Conservation (phyloP, 2,113 vertebrate genomes). For the Mohoua ochrocephala region DNA sequence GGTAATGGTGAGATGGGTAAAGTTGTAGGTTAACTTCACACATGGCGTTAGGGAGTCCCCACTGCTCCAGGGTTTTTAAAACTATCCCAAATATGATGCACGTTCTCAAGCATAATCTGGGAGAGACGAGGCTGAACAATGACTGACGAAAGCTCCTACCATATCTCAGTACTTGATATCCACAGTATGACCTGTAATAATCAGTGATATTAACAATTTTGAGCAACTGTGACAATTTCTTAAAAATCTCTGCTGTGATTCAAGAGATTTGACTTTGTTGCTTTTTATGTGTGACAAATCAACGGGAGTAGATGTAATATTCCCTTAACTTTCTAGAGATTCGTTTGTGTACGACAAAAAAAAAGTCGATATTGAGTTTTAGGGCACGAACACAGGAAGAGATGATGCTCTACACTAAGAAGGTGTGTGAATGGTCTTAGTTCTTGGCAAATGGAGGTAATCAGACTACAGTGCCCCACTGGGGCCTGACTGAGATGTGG, state of each 20-base stretch:
- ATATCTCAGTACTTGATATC: not conserved
- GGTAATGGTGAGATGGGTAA: not conserved
- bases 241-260: not conserved
- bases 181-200: not conserved
- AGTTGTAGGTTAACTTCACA: not conserved
- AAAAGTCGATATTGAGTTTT: not conserved
- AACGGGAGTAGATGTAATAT: not conserved
- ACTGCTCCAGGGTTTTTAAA: not conserved
- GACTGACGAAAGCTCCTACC: not conserved
- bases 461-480: not conserved
- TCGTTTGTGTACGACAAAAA: not conserved
- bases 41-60: not conserved
- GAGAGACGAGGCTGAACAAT: not conserved
- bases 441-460: not conserved
- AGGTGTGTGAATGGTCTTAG: not conserved
- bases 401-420: not conserved
- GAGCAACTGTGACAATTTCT: not conserved
- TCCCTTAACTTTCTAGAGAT: not conserved
- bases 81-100: not conserved
- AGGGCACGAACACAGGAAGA: not conserved
- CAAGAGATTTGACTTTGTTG: fast-evolving
- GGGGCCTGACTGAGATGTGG: not conserved
- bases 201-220: not conserved
- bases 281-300: not conserved
- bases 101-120: not conserved